These are phyloP conservation scores for Rallus crepitans DNA, from an alignment of 2,797 vertebrate species.

Conservation along the genomic window DNA sequence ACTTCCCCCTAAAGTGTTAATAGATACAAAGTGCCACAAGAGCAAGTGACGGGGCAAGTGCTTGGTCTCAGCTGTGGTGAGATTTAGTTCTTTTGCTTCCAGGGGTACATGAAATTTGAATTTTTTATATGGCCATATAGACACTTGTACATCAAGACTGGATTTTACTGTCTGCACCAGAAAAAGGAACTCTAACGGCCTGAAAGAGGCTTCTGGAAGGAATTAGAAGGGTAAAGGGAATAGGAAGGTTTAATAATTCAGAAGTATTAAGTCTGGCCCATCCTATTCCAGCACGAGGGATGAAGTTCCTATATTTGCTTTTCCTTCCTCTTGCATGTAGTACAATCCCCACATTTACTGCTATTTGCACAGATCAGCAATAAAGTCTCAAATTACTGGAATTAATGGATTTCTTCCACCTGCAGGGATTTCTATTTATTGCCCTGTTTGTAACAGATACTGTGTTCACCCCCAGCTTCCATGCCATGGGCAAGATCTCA, in stretches of 20 bases:
- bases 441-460: not conserved
- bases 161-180: not conserved
- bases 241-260: not conserved
- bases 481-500: not conserved
- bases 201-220: not conserved
- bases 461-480: not conserved
- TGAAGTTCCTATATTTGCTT: not conserved
- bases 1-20: not conserved
- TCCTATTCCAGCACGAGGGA: not conserved
- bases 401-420: not conserved
- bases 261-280: not conserved
- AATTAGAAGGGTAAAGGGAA: not conserved
- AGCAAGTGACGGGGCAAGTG: not conserved
- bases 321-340: not conserved
- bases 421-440: not conserved
- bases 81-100: not conserved
- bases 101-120: not conserved
- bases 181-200: not conserved
- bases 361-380: not conserved
- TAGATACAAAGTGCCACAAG: not conserved
- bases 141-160: not conserved
- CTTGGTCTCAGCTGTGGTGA: fast-evolving
- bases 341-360: not conserved
- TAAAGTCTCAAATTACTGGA: not conserved
- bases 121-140: not conserved